phyloP scores from a whole-genome alignment of 2,888 invertebrate genomes.

The Seladonia tumulorum region DNA sequence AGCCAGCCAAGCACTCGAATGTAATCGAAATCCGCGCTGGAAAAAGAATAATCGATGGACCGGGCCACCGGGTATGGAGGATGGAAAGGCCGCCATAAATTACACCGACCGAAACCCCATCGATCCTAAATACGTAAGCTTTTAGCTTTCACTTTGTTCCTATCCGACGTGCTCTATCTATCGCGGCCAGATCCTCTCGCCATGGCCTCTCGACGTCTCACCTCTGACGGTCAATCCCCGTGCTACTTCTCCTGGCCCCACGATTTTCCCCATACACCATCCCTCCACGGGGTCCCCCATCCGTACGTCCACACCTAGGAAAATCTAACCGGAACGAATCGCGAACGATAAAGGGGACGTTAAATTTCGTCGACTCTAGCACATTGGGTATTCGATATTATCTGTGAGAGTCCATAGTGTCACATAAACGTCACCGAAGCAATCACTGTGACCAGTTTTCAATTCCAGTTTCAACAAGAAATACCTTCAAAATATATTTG shows the following conservation, averaged over 20 bases:
- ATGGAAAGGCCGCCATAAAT: slow-evolving; percentile 74
- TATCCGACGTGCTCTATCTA: slow-evolving; percentile 48
- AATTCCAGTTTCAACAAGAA: too few species aligned
- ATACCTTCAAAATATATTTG: too few species aligned
- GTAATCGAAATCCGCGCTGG: slow-evolving; percentile 77
- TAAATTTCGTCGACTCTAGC: not conserved
- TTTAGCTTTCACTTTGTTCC: slow-evolving; percentile 69
- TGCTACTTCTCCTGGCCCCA: slow-evolving; percentile 17
- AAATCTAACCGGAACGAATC: not conserved
- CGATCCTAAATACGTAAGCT: slow-evolving; percentile 75
- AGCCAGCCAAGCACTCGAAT: slow-evolving; percentile 69
- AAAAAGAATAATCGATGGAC: slow-evolving; percentile 46
- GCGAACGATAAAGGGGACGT: not conserved
- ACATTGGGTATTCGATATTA: not conserved
- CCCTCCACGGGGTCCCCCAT: not conserved
- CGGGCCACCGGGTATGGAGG: slow-evolving; percentile 12
- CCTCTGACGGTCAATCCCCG: slow-evolving; percentile 41
- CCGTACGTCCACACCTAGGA: not conserved
- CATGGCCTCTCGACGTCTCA: slow-evolving; percentile 37
- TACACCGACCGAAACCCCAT: slow-evolving; percentile 70
- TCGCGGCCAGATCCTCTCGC: slow-evolving; percentile 39
- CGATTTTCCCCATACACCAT: not conserved
- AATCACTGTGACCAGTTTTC: too few species aligned
- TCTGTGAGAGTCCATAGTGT: too few species aligned
- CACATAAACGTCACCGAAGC: too few species aligned